Base-by-base conservation (phyloP, 1,140 invertebrate genomes). In the Macrobrachium rosenbergii region DNA sequence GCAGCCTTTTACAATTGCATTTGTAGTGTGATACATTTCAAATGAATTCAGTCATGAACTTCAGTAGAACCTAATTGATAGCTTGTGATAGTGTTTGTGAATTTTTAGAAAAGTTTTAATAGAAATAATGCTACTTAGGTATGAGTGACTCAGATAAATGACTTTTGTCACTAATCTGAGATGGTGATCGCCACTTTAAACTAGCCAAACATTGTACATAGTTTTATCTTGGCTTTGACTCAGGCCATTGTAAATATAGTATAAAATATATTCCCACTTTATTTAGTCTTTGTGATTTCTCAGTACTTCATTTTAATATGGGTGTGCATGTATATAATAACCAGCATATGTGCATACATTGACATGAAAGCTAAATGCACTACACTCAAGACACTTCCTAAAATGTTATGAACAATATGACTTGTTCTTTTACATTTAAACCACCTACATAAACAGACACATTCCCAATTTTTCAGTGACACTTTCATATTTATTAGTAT, bases 41-140 rank as follows among this genome's bases (percentile, higher is more conserved):
- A 86, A 72, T 87, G 85, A 87, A 86, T 76, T 87, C 85, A 87
- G 85, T 87, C 85, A 87, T 87, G 85, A 82, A 87, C 85, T 87
- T 87, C 62, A 81, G 85, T 87, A 87, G 85, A 87, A 63, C 69
- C 37, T 73, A 80, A 81, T 81, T 87, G 78, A 80, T 87, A 87
- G 85, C 78, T 87, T 87, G 85, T 87, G 85, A 87, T 82, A 87
- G 85, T 87, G 78, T 87, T 87, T 87, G 78, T 87, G 79, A 81
- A 67, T 60, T 87, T 81, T 62, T 82, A 75, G 69, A 79, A 87
- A 87, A 76, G 52, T 52, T 81, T 76, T 82, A 64, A 87, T 73
- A 81, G 67, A 80, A 62, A 78, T 72, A 87, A 45, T 81, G 85
- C 85, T 82, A 79, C 85, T 52, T 87, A 87, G 85, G 76, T 75